Percentiles rank a stretch among this genome's conserved stretches.
These are phyloP conservation scores for Galagoides demidoff DNA, from an alignment of 2,797 vertebrate genomes.

Conservation along the genomic window DNA sequence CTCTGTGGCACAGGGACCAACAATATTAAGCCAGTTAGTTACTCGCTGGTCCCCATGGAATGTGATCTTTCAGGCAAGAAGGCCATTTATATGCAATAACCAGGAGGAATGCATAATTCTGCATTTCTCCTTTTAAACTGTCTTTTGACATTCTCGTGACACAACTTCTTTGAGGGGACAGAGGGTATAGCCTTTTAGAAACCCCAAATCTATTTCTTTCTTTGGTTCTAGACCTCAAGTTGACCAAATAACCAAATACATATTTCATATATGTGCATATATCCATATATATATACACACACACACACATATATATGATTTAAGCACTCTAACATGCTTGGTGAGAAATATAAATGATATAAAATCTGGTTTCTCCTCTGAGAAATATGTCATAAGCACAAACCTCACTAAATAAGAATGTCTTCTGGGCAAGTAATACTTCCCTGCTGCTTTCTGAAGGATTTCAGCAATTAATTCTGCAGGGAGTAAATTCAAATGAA, in stretches of 20 bases:
- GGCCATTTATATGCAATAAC: constrained; percentile 67
- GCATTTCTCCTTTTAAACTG: constrained; percentile 62
- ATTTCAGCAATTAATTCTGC: constrained; percentile 61
- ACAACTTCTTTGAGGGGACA: constrained; percentile 51
- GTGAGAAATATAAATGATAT: constrained; percentile 21
- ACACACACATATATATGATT: neutral
- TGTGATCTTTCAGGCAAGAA: constrained; percentile 56
- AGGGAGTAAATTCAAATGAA: constrained; percentile 60
- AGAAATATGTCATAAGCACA: constrained; percentile 45
- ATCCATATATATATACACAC: neutral
- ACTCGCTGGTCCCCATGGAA: constrained; percentile 46
- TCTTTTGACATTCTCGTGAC: constrained; percentile 65
- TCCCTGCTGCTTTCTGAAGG: constrained; percentile 56
- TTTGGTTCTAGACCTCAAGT: constrained; percentile 29
- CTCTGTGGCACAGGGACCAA: constrained; percentile 33
- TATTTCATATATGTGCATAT: neutral
- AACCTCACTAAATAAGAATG: constrained; percentile 45
- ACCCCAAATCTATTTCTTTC: neutral
- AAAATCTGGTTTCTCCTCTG: constrained; percentile 44
- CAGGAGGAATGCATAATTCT: constrained; percentile 49
- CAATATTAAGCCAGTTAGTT: constrained; percentile 52
- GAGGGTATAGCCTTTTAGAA: neutral
- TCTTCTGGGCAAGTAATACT: constrained; percentile 9
- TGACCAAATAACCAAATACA: neutral
- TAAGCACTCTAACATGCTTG: neutral